Percentiles rank a stretch among this genome's conserved stretches.
phyloP scores from a whole-genome alignment of 2,113 vertebrate species.

The Gobiocypris rarus region DNA sequence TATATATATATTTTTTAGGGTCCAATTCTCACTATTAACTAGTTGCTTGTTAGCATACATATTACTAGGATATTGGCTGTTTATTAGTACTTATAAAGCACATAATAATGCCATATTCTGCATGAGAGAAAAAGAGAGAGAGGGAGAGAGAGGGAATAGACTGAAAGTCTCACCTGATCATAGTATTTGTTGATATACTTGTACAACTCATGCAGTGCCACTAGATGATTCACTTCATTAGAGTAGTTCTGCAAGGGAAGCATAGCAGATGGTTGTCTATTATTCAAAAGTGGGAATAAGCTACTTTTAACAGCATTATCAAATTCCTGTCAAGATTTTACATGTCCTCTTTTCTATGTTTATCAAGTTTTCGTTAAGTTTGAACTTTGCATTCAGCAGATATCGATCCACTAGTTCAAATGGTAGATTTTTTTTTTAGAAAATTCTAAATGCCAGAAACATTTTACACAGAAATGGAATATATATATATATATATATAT shows the following conservation, averaged over 20 bases:
- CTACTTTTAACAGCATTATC: too few relatives aligned
- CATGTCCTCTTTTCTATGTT: not conserved
- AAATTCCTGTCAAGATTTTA: not conserved
- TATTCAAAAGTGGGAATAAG: too few relatives aligned
- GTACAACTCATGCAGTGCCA: conserved; percentile 94
- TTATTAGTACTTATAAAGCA: too few relatives aligned
- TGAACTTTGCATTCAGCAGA: not conserved
- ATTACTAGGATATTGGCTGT: too few relatives aligned
- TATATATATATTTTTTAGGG: too few relatives aligned
- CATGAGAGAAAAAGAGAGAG: too few relatives aligned
- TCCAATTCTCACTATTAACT: too few relatives aligned
- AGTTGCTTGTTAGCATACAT: too few relatives aligned
- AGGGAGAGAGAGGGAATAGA: not conserved
- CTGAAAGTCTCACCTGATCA: conserved; percentile 85
- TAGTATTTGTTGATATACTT: conserved; percentile 99
- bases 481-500: too few relatives aligned
- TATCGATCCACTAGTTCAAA: not conserved
- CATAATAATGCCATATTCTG: too few relatives aligned
- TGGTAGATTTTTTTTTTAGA: not conserved
- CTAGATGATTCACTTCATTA: conserved; percentile 91
- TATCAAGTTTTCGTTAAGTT: not conserved
- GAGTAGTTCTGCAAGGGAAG: conserved; percentile 85
- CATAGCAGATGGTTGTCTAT: not conserved
- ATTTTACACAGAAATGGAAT: not conserved
- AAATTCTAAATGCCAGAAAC: not conserved